Conservation (phyloP, 2,797 vertebrate species). For the Myotis pilosus region DNA sequence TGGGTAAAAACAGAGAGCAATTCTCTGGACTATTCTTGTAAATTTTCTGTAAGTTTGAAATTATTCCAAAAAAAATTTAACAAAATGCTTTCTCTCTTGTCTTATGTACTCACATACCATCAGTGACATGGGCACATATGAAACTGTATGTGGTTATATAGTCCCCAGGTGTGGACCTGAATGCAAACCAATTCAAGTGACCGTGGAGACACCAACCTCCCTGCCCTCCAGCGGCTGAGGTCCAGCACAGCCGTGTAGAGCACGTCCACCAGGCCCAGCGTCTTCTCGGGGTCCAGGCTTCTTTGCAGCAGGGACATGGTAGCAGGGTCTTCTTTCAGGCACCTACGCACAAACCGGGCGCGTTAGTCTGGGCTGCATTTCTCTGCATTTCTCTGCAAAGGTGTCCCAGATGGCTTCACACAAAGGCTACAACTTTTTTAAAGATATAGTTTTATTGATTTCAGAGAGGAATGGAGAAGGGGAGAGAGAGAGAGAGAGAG, state of each 20-base stretch:
- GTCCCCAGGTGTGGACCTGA: neutral
- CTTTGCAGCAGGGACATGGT: slow-evolving; percentile 98
- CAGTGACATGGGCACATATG: neutral
- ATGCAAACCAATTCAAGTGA: neutral
- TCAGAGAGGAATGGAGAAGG: too few relatives aligned
- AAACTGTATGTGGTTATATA: neutral
- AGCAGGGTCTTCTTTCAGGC: slow-evolving; percentile 98
- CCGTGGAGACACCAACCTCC: slow-evolving; percentile 85
- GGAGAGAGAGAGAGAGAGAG: too few relatives aligned
- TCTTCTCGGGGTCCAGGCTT: slow-evolving; percentile 98
- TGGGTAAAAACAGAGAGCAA: neutral
- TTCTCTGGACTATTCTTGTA: neutral
- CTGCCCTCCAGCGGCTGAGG: slow-evolving; percentile 94
- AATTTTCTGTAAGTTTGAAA: neutral
- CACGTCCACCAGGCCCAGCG: slow-evolving; percentile 95
- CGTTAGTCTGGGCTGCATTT: neutral
- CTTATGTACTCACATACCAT: neutral
- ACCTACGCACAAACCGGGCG: slow-evolving; percentile 85
- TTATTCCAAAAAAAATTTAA: neutral
- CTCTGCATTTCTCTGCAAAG: neutral
- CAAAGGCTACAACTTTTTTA: neutral
- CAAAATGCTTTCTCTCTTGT: neutral
- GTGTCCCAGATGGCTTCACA: neutral
- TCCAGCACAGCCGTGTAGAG: slow-evolving; percentile 97
- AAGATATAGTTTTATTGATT: neutral